These are phyloP conservation scores for Myathropa florea DNA, from an alignment of 2,888 invertebrate genomes.

Conservation along the genomic window DNA sequence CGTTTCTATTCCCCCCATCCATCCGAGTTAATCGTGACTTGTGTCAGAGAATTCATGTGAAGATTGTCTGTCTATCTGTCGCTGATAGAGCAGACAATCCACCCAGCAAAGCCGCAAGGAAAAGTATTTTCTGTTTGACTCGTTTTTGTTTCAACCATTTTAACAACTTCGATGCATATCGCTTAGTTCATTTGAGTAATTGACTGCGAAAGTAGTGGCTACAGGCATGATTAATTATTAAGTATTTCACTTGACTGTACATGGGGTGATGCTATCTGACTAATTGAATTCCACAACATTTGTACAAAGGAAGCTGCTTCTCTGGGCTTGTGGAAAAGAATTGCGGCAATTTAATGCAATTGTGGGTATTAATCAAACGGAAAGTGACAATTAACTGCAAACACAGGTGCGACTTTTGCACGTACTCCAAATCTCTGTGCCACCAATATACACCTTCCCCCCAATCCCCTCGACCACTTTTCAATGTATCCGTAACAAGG, in stretches of 20 bases:
- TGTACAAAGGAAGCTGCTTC: conserved; percentile 30
- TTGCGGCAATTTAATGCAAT: conserved; percentile 27
- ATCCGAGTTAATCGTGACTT: conserved; percentile 53
- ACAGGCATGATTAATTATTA: conserved; percentile 66
- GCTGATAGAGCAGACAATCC: conserved; percentile 47
- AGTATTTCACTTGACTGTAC: conserved; percentile 46
- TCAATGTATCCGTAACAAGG: conserved; percentile 1
- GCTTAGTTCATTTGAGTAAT: conserved; percentile 66
- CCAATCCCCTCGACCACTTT: not conserved
- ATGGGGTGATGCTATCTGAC: conserved; percentile 49
- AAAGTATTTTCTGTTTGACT: not conserved
- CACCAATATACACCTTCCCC: not conserved
- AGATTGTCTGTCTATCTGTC: conserved; percentile 57
- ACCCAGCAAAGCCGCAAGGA: conserved; percentile 9
- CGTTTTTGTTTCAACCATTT: conserved; percentile 1
- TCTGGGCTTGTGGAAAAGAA: conserved; percentile 7
- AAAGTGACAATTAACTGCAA: conserved; percentile 57
- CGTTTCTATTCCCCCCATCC: conserved; percentile 15
- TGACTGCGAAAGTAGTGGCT: conserved; percentile 62
- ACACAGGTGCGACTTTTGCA: conserved; percentile 61
- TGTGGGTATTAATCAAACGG: conserved; percentile 51
- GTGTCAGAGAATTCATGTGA: conserved; percentile 58
- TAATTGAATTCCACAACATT: conserved; percentile 62
- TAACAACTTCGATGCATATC: conserved; percentile 65
- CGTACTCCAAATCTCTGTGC: not conserved